phyloP scores from a whole-genome alignment of 1,140 invertebrate genomes.

The Harpegnathos saltator region DNA sequence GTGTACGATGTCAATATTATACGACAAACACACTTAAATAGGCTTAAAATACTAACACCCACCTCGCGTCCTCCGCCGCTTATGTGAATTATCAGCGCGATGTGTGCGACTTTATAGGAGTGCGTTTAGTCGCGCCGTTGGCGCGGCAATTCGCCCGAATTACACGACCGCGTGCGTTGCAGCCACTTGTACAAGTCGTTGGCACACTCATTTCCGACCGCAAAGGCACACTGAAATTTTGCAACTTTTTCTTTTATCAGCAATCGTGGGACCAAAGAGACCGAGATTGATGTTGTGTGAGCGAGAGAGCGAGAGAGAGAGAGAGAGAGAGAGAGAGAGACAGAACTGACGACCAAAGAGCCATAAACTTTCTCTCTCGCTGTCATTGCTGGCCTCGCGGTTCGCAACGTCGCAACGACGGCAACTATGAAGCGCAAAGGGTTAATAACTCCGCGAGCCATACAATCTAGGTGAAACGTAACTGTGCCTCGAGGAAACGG shows the following conservation, averaged over 20 bases:
- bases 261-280: too few species aligned
- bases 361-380: too few species aligned
- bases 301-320: too few species aligned
- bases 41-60: constrained; percentile 85
- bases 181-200: background rate
- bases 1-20: constrained; percentile 86
- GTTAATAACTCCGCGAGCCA: background rate
- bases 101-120: constrained; percentile 81
- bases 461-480: constrained; percentile 18
- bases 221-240: too few species aligned
- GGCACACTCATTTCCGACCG: background rate
- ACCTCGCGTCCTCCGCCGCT: constrained; percentile 80
- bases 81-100: constrained; percentile 79
- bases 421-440: constrained; percentile 5
- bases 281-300: too few species aligned
- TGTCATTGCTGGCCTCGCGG: background rate
- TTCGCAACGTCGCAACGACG: background rate
- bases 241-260: too few species aligned
- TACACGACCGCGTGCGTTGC: background rate
- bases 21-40: constrained; percentile 86
- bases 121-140: constrained; percentile 78
- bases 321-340: too few species aligned
- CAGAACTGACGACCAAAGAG: too few species aligned
- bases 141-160: constrained; percentile 46
- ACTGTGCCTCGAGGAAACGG: background rate